Evolutionary conservation across 2,888 invertebrate species (phyloP).

Genomic region (Apeira syringaria): DNA sequence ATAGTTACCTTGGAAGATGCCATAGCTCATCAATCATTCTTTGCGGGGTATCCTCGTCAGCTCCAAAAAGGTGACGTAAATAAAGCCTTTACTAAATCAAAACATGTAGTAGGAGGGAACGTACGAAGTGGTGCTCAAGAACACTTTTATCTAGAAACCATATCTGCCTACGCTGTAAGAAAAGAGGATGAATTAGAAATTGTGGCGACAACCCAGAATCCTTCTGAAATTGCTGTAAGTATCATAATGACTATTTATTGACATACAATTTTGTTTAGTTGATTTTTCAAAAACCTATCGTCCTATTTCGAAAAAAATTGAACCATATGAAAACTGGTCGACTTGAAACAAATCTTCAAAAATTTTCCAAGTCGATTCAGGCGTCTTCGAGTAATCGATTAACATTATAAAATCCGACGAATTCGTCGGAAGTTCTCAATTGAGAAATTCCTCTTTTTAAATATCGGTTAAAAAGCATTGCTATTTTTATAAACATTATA

Average conservation of each 20-base stretch:
- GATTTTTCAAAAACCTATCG: no score
- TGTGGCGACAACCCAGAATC: slow-evolving; percentile 91
- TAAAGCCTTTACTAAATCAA: slow-evolving; percentile 85
- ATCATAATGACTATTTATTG: no score
- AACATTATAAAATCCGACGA: no score
- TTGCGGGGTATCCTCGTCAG: slow-evolving; percentile 77
- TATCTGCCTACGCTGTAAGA: slow-evolving; percentile 85
- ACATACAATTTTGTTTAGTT: no score
- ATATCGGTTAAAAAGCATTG: neutral
- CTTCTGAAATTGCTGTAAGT: slow-evolving; percentile 87
- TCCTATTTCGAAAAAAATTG: no score
- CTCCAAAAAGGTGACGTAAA: slow-evolving; percentile 87
- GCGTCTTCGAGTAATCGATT: no score
- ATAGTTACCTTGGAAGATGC: slow-evolving; percentile 95
- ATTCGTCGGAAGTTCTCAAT: no score
- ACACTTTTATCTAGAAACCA: slow-evolving; percentile 95
- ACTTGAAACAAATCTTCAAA: no score
- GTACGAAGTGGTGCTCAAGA: slow-evolving; percentile 91
- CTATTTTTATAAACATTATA: no score
- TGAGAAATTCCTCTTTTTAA: no score
- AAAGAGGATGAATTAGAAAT: slow-evolving; percentile 94
- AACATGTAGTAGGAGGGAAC: slow-evolving; percentile 87
- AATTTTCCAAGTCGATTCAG: no score
- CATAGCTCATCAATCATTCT: slow-evolving; percentile 88
- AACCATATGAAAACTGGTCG: no score